Conservation (phyloP, 2,888 invertebrate species). For the Calephelis perditalis region DNA sequence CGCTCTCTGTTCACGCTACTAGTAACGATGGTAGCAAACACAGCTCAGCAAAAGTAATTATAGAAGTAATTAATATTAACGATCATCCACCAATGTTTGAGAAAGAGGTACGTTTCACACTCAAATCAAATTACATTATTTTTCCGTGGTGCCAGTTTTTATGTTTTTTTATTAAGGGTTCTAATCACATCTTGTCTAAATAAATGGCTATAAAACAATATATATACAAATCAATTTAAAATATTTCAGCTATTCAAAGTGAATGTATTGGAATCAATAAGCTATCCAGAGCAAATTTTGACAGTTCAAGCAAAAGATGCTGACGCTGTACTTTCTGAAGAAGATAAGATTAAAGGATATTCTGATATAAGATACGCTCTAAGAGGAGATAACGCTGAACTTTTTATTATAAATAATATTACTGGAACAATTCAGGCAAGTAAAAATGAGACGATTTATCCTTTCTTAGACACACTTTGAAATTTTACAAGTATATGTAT, state of each 20-base stretch:
- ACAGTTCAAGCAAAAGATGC: conserved; percentile 84
- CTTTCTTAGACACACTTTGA: too few species aligned
- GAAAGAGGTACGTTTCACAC: conserved; percentile 63
- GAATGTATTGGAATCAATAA: conserved; percentile 83
- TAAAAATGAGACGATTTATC: not conserved
- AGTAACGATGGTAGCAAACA: conserved; percentile 74
- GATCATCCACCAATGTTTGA: conserved; percentile 87
- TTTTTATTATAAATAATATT: conserved; percentile 83
- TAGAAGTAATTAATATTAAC: conserved; percentile 86
- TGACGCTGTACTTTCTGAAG: conserved; percentile 79
- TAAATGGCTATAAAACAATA: too few species aligned
- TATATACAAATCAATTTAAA: too few species aligned
- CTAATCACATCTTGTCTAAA: too few species aligned
- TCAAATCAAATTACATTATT: not conserved
- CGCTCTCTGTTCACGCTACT: conserved; percentile 76
- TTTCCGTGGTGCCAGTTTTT: conserved; percentile 41
- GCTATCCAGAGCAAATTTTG: conserved; percentile 81
- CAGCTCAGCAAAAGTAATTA: conserved; percentile 82
- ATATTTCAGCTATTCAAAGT: conserved; percentile 80
- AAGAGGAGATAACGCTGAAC: conserved; percentile 84
- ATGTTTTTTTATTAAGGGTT: conserved; percentile 11
- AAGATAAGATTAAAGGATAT: conserved; percentile 79
- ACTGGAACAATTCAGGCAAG: conserved; percentile 82
- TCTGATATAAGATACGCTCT: conserved; percentile 85
- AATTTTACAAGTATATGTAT: too few species aligned